A percentile compares a stretch with the other conserved stretches of the same genome.
phyloP scores from a whole-genome alignment of 2,113 vertebrate species.

The Tachysurus vachellii region DNA sequence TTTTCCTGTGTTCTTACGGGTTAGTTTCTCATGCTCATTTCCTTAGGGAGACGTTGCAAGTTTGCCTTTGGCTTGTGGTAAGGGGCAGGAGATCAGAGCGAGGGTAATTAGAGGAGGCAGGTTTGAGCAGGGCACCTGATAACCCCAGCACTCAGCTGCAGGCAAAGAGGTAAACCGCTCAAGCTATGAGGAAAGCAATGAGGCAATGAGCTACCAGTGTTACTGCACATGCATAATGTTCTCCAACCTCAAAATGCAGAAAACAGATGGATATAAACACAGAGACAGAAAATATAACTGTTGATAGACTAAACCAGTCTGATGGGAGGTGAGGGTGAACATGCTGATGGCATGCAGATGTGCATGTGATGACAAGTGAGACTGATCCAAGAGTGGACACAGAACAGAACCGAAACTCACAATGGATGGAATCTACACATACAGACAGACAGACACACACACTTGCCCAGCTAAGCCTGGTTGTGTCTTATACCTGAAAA shows the following conservation, averaged over 20 bases:
- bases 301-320: conserved; percentile 17
- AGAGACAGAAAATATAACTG: conserved; percentile 35
- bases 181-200: background rate
- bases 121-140: conserved; percentile 47
- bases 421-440: background rate
- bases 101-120: conserved; percentile 53
- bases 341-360: conserved; percentile 49
- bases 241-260: conserved; percentile 6
- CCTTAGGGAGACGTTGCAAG: conserved; percentile 2
- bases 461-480: background rate
- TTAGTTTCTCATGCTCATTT: background rate
- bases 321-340: background rate
- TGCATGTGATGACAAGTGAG: conserved; percentile 46
- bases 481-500: conserved; percentile 14
- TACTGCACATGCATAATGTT: background rate
- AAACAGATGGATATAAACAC: conserved; percentile 39
- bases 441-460: conserved; percentile 5
- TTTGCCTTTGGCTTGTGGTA: conserved; percentile 23
- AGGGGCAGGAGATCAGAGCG: conserved; percentile 48
- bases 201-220: background rate
- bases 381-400: conserved; percentile 47
- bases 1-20: background rate
- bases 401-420: conserved; percentile 35
- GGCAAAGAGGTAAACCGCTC: conserved; percentile 32
- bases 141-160: conserved; percentile 44